A percentile compares a stretch with the other conserved stretches of the same genome.
Evolutionary conservation across 1,140 invertebrate species (phyloP).

Genomic region (Megathymus violae): DNA sequence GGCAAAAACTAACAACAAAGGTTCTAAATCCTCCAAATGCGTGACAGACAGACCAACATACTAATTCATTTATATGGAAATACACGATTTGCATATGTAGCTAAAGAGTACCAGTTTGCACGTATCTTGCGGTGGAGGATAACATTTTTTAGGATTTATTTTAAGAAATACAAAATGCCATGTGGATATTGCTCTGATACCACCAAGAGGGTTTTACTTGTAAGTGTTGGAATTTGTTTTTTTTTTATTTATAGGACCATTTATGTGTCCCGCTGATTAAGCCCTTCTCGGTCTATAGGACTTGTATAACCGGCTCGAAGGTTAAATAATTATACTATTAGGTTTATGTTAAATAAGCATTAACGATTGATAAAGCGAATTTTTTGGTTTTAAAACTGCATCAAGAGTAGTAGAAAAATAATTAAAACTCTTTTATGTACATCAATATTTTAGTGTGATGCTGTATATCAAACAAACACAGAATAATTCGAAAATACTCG

Average conservation of each 20-base stretch:
- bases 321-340: too few relatives aligned
- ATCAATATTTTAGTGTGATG: too few relatives aligned
- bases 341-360: too few relatives aligned
- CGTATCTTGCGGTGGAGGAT: conserved; percentile 35
- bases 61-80: conserved; percentile 75
- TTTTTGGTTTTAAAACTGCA: too few relatives aligned
- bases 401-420: too few relatives aligned
- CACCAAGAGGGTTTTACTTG: conserved; percentile 65
- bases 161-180: conserved; percentile 57
- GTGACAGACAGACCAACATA: conserved; percentile 61
- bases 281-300: neutral
- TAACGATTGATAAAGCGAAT: too few relatives aligned
- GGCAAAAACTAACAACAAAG: conserved; percentile 52
- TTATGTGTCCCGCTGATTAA: too few relatives aligned
- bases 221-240: conserved; percentile 45
- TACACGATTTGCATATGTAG: conserved; percentile 39
- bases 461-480: too few relatives aligned
- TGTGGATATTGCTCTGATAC: conserved; percentile 72
- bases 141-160: conserved; percentile 34
- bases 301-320: too few relatives aligned
- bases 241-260: too few relatives aligned
- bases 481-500: too few relatives aligned
- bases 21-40: conserved; percentile 49
- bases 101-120: conserved; percentile 43
- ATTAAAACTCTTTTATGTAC: too few relatives aligned